Conservation (phyloP, 2,888 invertebrate genomes). For the Lamellibrachia satsuma region DNA sequence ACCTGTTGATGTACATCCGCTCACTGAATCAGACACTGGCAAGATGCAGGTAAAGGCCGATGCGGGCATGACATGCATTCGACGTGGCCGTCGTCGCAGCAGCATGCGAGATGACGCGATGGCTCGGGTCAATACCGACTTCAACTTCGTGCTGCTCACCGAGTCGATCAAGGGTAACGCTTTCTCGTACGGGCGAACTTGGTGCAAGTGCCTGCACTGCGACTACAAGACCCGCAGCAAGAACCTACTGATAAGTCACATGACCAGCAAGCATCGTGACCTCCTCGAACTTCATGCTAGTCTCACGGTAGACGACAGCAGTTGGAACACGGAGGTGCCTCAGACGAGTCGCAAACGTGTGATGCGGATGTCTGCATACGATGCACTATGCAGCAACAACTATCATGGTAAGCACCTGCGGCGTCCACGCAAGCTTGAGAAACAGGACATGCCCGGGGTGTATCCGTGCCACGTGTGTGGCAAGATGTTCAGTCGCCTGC, state of each 20-base stretch:
- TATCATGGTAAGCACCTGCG: background rate
- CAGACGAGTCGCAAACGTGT: conserved; percentile 10
- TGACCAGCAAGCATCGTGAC: conserved; percentile 52
- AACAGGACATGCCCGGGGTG: conserved; percentile 52
- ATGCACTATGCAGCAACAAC: conserved; percentile 19
- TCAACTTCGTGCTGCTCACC: conserved; percentile 47
- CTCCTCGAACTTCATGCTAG: conserved; percentile 33
- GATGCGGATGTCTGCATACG: conserved; percentile 27
- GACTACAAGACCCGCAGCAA: conserved; percentile 48
- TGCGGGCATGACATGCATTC: background rate
- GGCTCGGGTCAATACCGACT: conserved; percentile 39
- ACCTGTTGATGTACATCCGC: background rate
- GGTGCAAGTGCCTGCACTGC: conserved; percentile 55
- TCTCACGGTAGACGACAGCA: conserved; percentile 28
- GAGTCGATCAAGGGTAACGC: conserved; percentile 44
- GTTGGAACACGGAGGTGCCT: conserved; percentile 32
- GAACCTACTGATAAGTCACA: conserved; percentile 49
- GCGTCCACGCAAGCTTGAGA: conserved; percentile 45
- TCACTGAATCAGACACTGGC: background rate
- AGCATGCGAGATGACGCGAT: background rate
- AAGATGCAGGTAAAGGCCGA: background rate
- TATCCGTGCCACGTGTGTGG: conserved; percentile 50
- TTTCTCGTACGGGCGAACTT: conserved; percentile 47
- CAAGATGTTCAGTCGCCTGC: conserved; percentile 53
- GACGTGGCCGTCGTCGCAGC: background rate